Evolutionary conservation across 1,140 invertebrate genomes (phyloP).

Genomic region (Drosophila varians): DNA sequence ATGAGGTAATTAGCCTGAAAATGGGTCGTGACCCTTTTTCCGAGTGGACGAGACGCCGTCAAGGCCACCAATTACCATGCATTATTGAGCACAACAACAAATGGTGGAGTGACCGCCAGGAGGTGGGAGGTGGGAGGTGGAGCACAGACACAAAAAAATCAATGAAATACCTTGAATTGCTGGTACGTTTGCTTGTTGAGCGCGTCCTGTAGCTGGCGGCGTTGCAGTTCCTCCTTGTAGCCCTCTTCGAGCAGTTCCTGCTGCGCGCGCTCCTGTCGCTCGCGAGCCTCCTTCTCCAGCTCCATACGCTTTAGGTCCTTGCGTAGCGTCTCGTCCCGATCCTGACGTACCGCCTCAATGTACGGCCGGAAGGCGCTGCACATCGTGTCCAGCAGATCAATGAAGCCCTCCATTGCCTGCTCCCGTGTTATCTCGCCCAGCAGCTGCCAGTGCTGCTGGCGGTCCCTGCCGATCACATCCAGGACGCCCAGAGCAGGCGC

Average conservation of each 20-base stretch:
- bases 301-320: conserved; percentile 82
- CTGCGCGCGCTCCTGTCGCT: conserved; percentile 84
- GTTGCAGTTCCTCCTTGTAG: conserved; percentile 87
- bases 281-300: conserved; percentile 83
- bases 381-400: conserved; percentile 92
- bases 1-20: conserved; percentile 8
- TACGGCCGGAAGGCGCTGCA: conserved; percentile 96
- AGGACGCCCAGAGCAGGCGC: conserved; percentile 94
- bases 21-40: conserved; percentile 56
- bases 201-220: conserved; percentile 95
- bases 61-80: conserved; percentile 17
- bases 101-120: conserved; percentile 44
- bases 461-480: conserved; percentile 97
- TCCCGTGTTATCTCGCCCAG: conserved; percentile 93
- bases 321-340: conserved; percentile 90
- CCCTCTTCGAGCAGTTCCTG: conserved; percentile 86
- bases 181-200: conserved; percentile 98
- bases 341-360: conserved; percentile 94
- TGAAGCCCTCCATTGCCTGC: conserved; percentile 96
- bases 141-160: conserved; percentile 26
- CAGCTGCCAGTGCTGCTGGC: conserved; percentile 96
- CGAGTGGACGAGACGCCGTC: conserved; percentile 5
- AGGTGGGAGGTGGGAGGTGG: too few relatives aligned
- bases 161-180: conserved; percentile 90
- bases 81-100: conserved; percentile 89